phyloP scores from a whole-genome alignment of 2,113 vertebrate genomes.

The Melospiza georgiana region DNA sequence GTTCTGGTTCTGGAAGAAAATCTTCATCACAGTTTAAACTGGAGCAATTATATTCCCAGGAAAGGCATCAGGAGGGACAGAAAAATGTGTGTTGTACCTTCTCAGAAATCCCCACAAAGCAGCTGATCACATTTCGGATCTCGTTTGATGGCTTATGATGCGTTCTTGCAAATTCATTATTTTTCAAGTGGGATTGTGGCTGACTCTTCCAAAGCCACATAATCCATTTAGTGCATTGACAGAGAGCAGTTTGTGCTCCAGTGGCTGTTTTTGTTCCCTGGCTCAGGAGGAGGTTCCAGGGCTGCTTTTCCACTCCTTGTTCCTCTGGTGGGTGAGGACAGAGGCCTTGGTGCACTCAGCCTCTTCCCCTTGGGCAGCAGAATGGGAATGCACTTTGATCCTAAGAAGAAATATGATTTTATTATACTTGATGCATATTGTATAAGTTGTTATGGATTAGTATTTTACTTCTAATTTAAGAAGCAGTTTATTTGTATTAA shows the following conservation, averaged over 20 bases:
- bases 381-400: neutral
- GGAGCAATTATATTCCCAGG: neutral
- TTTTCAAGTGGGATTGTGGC: neutral
- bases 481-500: neutral
- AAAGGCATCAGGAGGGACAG: neutral
- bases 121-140: neutral
- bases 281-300: neutral
- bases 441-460: neutral
- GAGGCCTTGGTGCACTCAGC: neutral
- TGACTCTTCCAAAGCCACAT: neutral
- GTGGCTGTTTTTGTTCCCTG: neutral
- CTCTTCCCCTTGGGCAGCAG: accelerated
- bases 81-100: neutral
- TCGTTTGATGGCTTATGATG: neutral
- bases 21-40: neutral
- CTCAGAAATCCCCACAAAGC: neutral
- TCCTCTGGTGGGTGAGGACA: neutral
- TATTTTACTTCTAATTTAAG: neutral
- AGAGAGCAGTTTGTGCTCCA: neutral
- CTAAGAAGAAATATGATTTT: neutral
- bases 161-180: neutral
- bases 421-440: neutral
- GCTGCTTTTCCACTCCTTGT: neutral
- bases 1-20: neutral
- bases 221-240: neutral